Evolutionary conservation across 23 tunicate genomes (phyloP).

Genomic region (Ascidia mentula): DNA sequence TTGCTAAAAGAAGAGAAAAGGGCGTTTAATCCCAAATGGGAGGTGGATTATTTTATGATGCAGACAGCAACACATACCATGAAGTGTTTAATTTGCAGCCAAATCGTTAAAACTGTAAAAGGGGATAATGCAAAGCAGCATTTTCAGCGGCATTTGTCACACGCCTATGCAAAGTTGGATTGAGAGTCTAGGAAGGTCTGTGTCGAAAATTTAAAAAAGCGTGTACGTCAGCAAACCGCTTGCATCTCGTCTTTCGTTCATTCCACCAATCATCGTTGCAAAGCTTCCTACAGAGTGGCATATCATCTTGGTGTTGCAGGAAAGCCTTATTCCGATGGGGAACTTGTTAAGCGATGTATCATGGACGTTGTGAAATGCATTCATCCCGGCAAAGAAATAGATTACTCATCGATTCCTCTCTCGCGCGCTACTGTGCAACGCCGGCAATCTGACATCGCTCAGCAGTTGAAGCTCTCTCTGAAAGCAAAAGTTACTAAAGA

Average conservation of each 20-base stretch:
- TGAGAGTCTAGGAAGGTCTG: background rate
- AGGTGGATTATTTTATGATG: too few species aligned
- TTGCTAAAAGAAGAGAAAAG: too few species aligned
- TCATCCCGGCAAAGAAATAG: constrained; percentile 41
- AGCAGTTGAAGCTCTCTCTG: constrained; percentile 20
- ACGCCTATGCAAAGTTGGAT: too few species aligned
- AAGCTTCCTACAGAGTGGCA: constrained; percentile 41
- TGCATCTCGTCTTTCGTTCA: constrained; percentile 29
- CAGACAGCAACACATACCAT: too few species aligned
- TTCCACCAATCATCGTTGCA: constrained; percentile 26
- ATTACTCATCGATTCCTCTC: constrained; percentile 25
- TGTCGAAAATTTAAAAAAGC: constrained; percentile 25
- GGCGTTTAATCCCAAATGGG: too few species aligned
- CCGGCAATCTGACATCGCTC: constrained; percentile 23
- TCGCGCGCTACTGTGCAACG: constrained; percentile 32
- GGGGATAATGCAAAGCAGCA: too few species aligned
- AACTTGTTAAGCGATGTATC: constrained; percentile 26
- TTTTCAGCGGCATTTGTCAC: too few species aligned
- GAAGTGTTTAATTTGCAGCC: too few species aligned
- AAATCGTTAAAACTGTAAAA: too few species aligned
- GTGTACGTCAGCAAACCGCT: constrained; percentile 37
- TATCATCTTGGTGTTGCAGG: constrained; percentile 54
- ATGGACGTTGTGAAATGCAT: constrained; percentile 36
- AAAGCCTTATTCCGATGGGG: constrained; percentile 13
- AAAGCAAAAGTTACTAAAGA: constrained; percentile 15